These are phyloP conservation scores for Diglossa cyanea DNA, from an alignment of 2,797 vertebrate species.

Conservation along the genomic window DNA sequence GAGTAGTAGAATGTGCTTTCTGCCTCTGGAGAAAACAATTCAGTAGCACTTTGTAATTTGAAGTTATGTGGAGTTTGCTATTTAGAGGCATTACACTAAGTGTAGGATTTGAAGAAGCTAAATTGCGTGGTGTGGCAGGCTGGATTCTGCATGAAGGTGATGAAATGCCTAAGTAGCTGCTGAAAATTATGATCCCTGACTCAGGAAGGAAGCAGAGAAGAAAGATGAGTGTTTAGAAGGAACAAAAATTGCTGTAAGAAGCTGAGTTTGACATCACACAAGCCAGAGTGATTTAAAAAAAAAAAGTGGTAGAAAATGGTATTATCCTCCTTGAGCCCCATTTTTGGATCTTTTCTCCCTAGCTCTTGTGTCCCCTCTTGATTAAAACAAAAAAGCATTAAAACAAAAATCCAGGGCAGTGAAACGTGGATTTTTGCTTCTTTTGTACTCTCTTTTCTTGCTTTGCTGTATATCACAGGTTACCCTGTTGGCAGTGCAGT, in stretches of 20 bases:
- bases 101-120: neutral
- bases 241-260: neutral
- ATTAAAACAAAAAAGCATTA: neutral
- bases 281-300: neutral
- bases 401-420: neutral
- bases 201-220: neutral
- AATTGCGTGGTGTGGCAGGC: neutral
- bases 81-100: neutral
- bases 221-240: neutral
- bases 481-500: neutral
- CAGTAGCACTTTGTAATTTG: neutral
- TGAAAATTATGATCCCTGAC: neutral
- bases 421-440: neutral
- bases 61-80: neutral
- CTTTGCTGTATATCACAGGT: neutral
- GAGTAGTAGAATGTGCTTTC: neutral
- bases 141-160: neutral
- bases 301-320: neutral
- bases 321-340: neutral
- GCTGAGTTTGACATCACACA: neutral
- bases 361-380: neutral
- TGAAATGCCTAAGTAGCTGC: neutral
- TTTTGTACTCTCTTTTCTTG: neutral
- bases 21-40: neutral
- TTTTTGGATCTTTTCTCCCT: neutral